Evolutionary conservation across 2,797 vertebrate genomes (phyloP).

Genomic region (Pipistrellus kuhlii): DNA sequence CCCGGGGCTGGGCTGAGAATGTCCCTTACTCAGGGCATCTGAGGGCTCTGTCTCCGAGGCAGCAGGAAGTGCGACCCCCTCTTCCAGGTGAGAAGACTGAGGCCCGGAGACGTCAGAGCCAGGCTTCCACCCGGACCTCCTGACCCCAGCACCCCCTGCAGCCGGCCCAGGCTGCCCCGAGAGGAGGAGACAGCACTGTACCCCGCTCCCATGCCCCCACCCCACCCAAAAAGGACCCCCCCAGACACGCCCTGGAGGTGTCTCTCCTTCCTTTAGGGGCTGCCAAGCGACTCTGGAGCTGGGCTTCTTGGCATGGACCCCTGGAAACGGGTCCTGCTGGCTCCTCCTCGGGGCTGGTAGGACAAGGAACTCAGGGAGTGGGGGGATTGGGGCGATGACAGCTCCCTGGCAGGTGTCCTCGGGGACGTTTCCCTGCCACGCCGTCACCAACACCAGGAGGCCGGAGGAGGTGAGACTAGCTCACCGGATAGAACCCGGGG

Average conservation of each 20-base stretch:
- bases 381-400: background rate
- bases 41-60: background rate
- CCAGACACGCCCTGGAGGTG: background rate
- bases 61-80: background rate
- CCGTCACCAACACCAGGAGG: background rate
- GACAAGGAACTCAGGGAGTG: background rate
- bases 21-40: background rate
- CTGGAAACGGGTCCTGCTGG: background rate
- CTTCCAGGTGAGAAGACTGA: background rate
- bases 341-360: background rate
- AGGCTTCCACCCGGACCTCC: background rate
- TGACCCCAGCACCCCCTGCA: background rate
- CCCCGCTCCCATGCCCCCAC: background rate
- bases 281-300: background rate
- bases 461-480: background rate
- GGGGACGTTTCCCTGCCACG: background rate
- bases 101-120: background rate
- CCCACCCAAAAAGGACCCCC: background rate
- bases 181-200: background rate
- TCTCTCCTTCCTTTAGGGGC: background rate
- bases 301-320: background rate
- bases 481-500: accelerated
- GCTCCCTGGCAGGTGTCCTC: background rate
- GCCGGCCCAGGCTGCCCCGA: background rate
- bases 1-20: background rate